Evolutionary conservation across 2,797 vertebrate species (phyloP).

Genomic region (Phrynocephalus guinanensis): DNA sequence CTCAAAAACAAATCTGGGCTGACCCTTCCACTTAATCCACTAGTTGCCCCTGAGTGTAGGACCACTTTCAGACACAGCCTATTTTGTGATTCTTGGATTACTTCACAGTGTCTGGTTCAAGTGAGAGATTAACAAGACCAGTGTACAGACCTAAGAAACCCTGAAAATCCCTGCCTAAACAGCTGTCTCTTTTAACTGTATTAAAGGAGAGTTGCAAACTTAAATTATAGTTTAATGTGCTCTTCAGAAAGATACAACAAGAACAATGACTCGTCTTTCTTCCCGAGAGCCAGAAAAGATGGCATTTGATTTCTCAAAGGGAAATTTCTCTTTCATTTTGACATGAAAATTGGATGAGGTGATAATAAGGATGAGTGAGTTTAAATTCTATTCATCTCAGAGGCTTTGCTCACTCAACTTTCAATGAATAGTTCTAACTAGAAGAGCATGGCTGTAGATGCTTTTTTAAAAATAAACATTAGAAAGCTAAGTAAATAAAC

Average conservation of each 20-base stretch:
- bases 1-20: too few species aligned
- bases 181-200: background rate
- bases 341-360: constrained; percentile 22
- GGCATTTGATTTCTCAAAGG: constrained; percentile 8
- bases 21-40: too few species aligned
- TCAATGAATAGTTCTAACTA: background rate
- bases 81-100: constrained; percentile 17
- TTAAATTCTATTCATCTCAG: background rate
- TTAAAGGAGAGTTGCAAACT: background rate
- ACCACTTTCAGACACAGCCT: background rate
- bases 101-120: constrained; percentile 12
- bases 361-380: constrained; percentile 12
- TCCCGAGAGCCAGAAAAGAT: background rate
- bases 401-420: constrained; percentile 1
- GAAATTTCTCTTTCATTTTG: constrained; percentile 8
- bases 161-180: background rate
- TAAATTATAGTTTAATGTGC: constrained; percentile 9
- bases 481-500: background rate
- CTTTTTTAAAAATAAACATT: background rate
- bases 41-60: too few species aligned
- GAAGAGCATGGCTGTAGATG: background rate
- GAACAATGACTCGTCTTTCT: constrained; percentile 15
- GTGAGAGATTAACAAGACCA: background rate
- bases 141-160: background rate
- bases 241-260: background rate